Evolutionary conservation across 2,113 vertebrate species (phyloP), one percentile per base, ranked within the genome.

Genomic region (Festucalex cinctus): DNA sequence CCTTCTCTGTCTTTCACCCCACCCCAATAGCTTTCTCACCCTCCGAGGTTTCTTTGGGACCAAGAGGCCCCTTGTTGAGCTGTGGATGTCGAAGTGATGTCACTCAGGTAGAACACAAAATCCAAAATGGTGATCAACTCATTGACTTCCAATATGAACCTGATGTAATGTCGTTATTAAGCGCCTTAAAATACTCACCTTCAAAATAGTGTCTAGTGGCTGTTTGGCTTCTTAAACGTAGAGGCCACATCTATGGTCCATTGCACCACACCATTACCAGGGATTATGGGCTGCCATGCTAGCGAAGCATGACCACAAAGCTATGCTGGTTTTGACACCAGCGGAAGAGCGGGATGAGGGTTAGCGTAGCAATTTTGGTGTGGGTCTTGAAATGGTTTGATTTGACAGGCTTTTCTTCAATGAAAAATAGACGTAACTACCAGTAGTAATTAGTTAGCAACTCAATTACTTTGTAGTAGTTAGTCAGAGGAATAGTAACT

Each of bases 371-470:
- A 82, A 88, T 88, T 89, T 85, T 4, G 43, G 43, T 77, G 75
- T 83, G 82, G 83, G 79, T 88, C 79, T 85, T 75, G 85, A 81
- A 83, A 82, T 88, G 80, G 78, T 80, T 77, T 63, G 66, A 9
- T 77, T 39, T 79, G 63, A 73, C 75, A 80, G 67, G 65, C 63
- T 77, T 71, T 78, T 70, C 71, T 64, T 66, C 7, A 41, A 10
- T 12, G 10, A 13, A 41, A 64, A 56, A 48, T 74, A 57, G 69
- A 80, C 13, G 5, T 39, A 6, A 32, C 28, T 32, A 32, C 28
- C 28, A 32, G 28, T 39, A 39, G 37, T 39, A 39, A 41, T 41
- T 41, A 41, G 39, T 41, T 41, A 41, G 39, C 3, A 41, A 41
- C 39, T 41, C 39, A 41, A 9, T 12, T 13, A 41, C 39, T 41